Conservation (phyloP, 2,888 invertebrate genomes). For the Callyntrura sp. region DNA sequence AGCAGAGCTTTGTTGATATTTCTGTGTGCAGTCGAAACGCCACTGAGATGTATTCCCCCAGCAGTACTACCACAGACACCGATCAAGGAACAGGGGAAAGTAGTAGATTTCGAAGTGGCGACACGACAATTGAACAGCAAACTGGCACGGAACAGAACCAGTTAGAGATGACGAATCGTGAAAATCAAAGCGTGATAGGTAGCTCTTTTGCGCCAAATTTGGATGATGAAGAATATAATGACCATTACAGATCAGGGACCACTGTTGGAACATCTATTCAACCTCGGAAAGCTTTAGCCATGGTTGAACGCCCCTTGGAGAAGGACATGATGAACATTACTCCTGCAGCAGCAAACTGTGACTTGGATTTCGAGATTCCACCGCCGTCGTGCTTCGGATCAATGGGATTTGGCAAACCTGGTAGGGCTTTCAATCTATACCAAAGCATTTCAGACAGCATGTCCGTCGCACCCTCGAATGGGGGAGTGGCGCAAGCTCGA, state of each 20-base stretch:
- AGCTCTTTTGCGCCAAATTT: slow-evolving; percentile 54
- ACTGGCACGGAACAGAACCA: too few relatives aligned
- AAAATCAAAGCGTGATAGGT: slow-evolving; percentile 18
- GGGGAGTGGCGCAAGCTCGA: too few relatives aligned
- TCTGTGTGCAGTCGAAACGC: slow-evolving; percentile 8
- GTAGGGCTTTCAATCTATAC: slow-evolving; percentile 21
- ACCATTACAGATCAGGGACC: too few relatives aligned
- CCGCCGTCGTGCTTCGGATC: too few relatives aligned
- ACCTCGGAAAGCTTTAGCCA: not conserved
- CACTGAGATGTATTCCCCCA: slow-evolving; percentile 10
- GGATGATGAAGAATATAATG: not conserved
- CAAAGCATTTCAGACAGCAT: slow-evolving; percentile 56
- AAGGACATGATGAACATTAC: slow-evolving; percentile 31
- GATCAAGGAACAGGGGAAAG: not conserved
- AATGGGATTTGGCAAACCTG: slow-evolving; percentile 26
- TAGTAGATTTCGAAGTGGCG: slow-evolving; percentile 36
- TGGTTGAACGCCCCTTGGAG: slow-evolving; percentile 34
- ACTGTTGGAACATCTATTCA: too few relatives aligned
- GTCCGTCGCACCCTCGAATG: not conserved
- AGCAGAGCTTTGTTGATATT: slow-evolving; percentile 12
- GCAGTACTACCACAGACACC: too few relatives aligned
- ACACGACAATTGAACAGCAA: not conserved
- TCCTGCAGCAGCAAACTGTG: slow-evolving; percentile 8
- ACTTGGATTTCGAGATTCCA: not conserved
- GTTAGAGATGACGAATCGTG: too few relatives aligned